Evolutionary conservation across 2,113 vertebrate species (phyloP).

Genomic region (Arothron firmamentum): DNA sequence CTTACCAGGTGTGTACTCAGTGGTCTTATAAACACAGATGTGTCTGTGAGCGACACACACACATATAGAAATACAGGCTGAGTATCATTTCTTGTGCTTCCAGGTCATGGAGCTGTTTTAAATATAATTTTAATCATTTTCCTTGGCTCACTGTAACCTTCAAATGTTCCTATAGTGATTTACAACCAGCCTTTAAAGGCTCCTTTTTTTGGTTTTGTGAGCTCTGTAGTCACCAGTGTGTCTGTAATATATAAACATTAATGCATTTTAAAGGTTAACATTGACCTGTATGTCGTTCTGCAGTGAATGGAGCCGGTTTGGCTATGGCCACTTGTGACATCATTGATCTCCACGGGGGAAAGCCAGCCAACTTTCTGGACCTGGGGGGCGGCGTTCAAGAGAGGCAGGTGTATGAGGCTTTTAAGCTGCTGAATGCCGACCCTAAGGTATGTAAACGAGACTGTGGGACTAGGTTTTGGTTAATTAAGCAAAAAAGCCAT

Average conservation of each 20-base stretch:
- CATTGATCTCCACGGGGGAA: conserved; percentile 93
- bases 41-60: conserved; percentile 43
- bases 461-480: not conserved
- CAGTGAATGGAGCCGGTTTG: conserved; percentile 96
- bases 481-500: too few relatives aligned
- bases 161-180: too few relatives aligned
- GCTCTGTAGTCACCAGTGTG: too few relatives aligned
- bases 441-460: conserved; percentile 83
- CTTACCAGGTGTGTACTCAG: conserved; percentile 62
- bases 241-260: too few relatives aligned
- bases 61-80: not conserved
- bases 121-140: too few relatives aligned
- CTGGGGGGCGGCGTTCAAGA: conserved; percentile 97
- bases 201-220: too few relatives aligned
- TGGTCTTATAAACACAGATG: conserved; percentile 63
- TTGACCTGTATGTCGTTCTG: not conserved
- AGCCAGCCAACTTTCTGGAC: conserved; percentile 96
- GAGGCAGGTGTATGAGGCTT: conserved; percentile 94
- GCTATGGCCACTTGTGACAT: conserved; percentile 99
- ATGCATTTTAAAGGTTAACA: too few relatives aligned
- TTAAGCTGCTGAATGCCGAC: conserved; percentile 93
- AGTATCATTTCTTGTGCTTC: too few relatives aligned
- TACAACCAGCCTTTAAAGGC: too few relatives aligned
- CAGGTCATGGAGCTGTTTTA: too few relatives aligned
- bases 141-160: too few relatives aligned